These are phyloP conservation scores for Cichladusa arquata DNA, from an alignment of 2,113 vertebrate species.

Conservation along the genomic window DNA sequence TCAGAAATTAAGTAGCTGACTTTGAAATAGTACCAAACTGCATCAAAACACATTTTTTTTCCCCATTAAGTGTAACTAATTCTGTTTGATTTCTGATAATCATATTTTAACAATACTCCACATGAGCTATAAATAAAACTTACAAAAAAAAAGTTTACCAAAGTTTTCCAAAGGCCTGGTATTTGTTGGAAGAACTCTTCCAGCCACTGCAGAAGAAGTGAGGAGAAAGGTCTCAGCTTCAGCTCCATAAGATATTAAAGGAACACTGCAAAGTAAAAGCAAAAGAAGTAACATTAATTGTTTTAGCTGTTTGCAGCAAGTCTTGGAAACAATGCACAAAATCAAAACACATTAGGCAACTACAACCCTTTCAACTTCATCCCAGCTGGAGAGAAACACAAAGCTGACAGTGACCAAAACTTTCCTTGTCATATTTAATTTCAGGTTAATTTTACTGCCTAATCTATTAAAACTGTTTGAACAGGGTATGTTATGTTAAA, in stretches of 20 bases:
- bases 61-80: neutral
- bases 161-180: conserved; percentile 78
- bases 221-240: conserved; percentile 70
- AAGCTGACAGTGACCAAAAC: neutral
- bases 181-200: conserved; percentile 73
- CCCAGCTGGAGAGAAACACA: neutral
- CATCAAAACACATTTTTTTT: neutral
- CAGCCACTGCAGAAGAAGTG: conserved; percentile 61
- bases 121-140: conserved; percentile 64
- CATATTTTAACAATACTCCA: neutral
- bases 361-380: neutral
- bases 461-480: neutral
- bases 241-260: conserved; percentile 58
- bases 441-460: neutral
- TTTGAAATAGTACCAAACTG: neutral
- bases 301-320: neutral
- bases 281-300: neutral
- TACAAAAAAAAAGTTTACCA: conserved; percentile 82
- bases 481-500: neutral
- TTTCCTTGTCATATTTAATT: neutral
- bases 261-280: conserved; percentile 66
- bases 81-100: neutral
- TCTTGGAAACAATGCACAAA: neutral
- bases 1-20: neutral
- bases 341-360: neutral